A percentile compares a stretch with the other conserved stretches of the same genome.
Evolutionary conservation across 2,888 invertebrate species (phyloP).

Genomic region (Stomorhina lunata): DNA sequence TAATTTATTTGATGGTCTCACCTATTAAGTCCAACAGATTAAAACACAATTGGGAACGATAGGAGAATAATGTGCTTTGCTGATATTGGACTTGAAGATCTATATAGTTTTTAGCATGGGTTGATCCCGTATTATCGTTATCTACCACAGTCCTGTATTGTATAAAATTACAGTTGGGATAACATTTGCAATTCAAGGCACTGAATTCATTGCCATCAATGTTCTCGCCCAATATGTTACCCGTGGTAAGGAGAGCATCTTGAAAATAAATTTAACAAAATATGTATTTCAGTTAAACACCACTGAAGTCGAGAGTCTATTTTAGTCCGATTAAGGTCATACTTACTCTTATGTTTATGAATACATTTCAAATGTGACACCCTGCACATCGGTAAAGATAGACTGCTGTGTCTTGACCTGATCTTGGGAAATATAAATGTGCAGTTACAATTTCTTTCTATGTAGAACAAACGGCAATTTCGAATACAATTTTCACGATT

Average conservation of each 20-base stretch:
- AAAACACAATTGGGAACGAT: constrained; percentile 71
- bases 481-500: constrained; percentile 65
- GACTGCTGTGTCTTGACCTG: neutral
- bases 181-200: constrained; percentile 70
- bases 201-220: constrained; percentile 58
- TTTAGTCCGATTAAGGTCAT: too few species aligned
- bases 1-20: too few species aligned
- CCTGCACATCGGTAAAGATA: constrained; percentile 12
- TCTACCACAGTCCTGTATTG: constrained; percentile 70
- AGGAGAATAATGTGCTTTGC: constrained; percentile 72
- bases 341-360: constrained; percentile 38
- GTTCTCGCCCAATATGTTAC: constrained; percentile 71
- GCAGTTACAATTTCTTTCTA: constrained; percentile 69
- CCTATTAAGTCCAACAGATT: constrained; percentile 72
- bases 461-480: constrained; percentile 68
- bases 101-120: constrained; percentile 3
- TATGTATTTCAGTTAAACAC: too few species aligned
- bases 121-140: constrained; percentile 60
- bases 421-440: neutral
- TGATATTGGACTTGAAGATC: constrained; percentile 70
- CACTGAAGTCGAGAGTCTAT: too few species aligned
- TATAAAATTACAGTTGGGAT: constrained; percentile 71
- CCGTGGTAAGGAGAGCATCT: constrained; percentile 69
- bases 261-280: too few species aligned
- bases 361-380: constrained; percentile 41